phyloP scores from a whole-genome alignment of 2,797 vertebrate genomes.

The Pachyuromys duprasi region DNA sequence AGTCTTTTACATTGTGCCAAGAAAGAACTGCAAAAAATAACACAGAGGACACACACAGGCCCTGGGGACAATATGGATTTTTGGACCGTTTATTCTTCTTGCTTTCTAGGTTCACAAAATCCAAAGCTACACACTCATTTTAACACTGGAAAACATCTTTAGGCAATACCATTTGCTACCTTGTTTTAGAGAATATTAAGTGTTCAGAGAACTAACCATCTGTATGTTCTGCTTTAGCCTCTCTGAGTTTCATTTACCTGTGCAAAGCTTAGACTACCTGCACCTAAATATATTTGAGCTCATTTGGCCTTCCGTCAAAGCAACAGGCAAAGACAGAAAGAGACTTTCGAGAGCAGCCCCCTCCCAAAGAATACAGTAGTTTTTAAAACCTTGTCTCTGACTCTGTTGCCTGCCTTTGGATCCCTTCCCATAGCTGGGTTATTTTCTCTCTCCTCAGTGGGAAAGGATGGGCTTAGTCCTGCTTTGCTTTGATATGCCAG shows the following conservation, averaged over 20 bases:
- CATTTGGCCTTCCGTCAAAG: background rate
- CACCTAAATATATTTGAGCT: background rate
- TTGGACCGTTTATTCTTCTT: background rate
- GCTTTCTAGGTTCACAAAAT: background rate
- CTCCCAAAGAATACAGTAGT: no score
- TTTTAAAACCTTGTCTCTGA: background rate
- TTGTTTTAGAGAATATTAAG: slow-evolving; percentile 19
- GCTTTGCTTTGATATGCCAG: no score
- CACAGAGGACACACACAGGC: background rate
- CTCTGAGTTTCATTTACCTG: background rate
- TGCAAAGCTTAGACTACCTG: background rate
- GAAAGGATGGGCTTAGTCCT: no score
- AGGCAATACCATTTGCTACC: background rate
- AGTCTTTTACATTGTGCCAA: background rate
- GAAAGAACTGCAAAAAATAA: background rate
- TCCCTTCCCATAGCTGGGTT: no score
- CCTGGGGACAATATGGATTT: background rate
- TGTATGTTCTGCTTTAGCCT: background rate
- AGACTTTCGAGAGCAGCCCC: background rate
- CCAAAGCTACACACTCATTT: background rate
- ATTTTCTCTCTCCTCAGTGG: no score
- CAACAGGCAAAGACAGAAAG: background rate
- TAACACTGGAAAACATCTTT: background rate
- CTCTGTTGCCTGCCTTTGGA: no score
- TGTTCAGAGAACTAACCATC: background rate